These are phyloP conservation scores for Damaliscus lunatus DNA, from an alignment of 2,113 vertebrate genomes.

Conservation along the genomic window DNA sequence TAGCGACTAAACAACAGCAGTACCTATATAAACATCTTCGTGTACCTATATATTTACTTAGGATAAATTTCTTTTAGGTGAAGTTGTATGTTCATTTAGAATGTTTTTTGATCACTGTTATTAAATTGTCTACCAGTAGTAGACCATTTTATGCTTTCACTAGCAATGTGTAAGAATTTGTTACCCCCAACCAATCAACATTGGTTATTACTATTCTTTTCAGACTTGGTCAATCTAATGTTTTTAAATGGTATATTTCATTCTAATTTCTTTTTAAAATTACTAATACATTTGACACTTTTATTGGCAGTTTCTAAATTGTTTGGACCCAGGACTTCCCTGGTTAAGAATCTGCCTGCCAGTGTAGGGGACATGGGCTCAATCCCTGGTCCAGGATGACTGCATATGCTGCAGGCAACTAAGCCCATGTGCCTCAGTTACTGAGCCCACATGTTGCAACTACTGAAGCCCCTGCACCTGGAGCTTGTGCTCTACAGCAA, in stretches of 20 bases:
- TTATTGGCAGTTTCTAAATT: neutral
- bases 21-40: neutral
- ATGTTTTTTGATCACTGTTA: neutral
- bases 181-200: neutral
- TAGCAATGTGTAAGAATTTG: neutral
- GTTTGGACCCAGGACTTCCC: neutral
- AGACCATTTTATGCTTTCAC: neutral
- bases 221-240: neutral
- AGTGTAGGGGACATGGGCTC: neutral
- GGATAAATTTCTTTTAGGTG: neutral
- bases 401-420: neutral
- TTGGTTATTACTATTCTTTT: neutral
- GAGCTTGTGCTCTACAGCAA: neutral
- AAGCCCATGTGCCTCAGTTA: neutral
- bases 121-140: neutral
- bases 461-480: neutral
- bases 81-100: neutral
- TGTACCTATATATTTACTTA: neutral
- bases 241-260: neutral
- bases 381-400: neutral
- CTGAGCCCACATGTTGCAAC: neutral
- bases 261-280: neutral
- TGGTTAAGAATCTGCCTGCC: neutral
- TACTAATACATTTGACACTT: neutral
- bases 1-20: neutral